Evolutionary conservation across 2,888 invertebrate genomes (phyloP).

Genomic region (Drosophila kambysellisi): DNA sequence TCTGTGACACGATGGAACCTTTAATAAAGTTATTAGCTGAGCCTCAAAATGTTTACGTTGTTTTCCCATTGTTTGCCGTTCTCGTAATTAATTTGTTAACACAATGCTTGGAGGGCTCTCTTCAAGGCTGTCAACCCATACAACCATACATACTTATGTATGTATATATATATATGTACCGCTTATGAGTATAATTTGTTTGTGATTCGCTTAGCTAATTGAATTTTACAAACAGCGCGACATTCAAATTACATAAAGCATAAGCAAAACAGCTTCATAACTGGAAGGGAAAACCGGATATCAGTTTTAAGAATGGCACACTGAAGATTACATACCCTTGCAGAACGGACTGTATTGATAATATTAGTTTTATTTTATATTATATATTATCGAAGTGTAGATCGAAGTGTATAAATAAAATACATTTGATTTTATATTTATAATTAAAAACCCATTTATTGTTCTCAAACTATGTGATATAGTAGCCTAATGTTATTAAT

Average conservation of each 20-base stretch:
- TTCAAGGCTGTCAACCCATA: conserved; percentile 34
- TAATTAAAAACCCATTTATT: neutral
- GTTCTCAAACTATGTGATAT: rapidly evolving
- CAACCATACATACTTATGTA: conserved; percentile 4
- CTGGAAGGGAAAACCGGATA: neutral
- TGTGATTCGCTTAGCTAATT: conserved; percentile 72
- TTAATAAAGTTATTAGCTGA: conserved; percentile 35
- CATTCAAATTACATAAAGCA: conserved; percentile 35
- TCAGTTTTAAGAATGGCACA: neutral
- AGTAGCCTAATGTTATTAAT: neutral
- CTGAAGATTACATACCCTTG: neutral
- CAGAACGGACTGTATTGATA: neutral
- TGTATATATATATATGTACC: neutral
- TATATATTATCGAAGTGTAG: too few species aligned
- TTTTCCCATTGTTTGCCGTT: conserved; percentile 59
- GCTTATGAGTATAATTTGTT: conserved; percentile 39
- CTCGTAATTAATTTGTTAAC: conserved; percentile 73
- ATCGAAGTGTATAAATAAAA: too few species aligned
- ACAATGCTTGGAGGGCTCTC: conserved; percentile 39
- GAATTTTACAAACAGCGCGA: conserved; percentile 56
- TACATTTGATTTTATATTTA: neutral
- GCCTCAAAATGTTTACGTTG: conserved; percentile 52
- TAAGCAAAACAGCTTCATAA: conserved; percentile 10
- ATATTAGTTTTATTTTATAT: neutral
- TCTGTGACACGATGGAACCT: conserved; percentile 19